Conservation (phyloP, 2,797 vertebrate species). For the Leptatherina wallacei region DNA sequence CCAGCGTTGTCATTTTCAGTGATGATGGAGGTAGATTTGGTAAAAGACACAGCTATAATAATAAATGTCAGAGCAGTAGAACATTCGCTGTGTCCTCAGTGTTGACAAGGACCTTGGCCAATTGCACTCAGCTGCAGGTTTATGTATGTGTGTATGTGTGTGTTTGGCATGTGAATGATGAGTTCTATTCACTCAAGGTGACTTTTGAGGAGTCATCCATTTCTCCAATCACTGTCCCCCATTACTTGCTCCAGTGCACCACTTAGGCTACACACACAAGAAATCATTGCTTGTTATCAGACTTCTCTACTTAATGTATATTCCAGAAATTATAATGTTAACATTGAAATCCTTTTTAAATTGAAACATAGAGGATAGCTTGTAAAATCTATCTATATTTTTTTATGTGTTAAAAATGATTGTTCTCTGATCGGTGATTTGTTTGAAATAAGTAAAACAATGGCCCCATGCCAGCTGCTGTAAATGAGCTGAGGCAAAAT, state of each 20-base stretch:
- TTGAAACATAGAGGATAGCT: not conserved
- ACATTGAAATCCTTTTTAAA: conserved; percentile 1
- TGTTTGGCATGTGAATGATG: conserved; percentile 63
- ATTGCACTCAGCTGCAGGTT: conserved; percentile 19
- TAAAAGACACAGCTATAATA: conserved; percentile 14
- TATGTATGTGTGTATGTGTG: conserved; percentile 13
- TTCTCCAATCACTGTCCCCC: conserved; percentile 70
- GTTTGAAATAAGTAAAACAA: no score
- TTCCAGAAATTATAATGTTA: conserved; percentile 23
- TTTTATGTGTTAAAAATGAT: no score
- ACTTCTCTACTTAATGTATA: conserved; percentile 32
- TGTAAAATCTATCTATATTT: no score
- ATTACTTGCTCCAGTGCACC: conserved; percentile 72
- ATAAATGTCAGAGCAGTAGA: conserved; percentile 38
- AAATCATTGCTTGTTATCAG: conserved; percentile 51
- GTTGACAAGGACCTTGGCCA: conserved; percentile 57
- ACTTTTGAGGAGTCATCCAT: conserved; percentile 69
- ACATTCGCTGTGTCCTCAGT: conserved; percentile 48
- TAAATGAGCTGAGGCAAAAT: no score
- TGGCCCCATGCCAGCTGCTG: no score
- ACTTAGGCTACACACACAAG: conserved; percentile 58
- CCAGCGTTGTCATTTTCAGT: conserved; percentile 18
- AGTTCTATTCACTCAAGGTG: conserved; percentile 71
- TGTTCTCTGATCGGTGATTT: no score
- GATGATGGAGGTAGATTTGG: conserved; percentile 33